phyloP scores from a whole-genome alignment of 2,113 vertebrate genomes.

The Prionailurus viverrinus region DNA sequence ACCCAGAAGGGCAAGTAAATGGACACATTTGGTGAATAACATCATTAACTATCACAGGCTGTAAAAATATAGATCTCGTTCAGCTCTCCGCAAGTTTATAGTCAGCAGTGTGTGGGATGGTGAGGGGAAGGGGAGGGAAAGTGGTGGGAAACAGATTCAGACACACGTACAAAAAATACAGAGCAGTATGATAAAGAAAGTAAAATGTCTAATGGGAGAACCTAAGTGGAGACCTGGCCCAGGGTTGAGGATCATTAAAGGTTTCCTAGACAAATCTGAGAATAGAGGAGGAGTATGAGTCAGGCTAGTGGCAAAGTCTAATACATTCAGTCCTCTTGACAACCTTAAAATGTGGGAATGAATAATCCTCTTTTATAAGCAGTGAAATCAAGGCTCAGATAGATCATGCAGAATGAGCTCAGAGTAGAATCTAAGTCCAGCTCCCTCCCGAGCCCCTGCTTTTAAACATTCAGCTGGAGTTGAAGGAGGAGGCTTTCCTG shows the following conservation, averaged over 20 bases:
- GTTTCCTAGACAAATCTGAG: not conserved
- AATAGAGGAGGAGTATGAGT: not conserved
- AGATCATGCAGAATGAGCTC: not conserved
- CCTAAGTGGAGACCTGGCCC: not conserved
- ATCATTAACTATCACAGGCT: not conserved
- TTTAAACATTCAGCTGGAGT: not conserved
- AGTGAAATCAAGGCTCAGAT: not conserved
- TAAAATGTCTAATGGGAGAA: not conserved
- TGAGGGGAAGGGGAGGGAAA: not conserved
- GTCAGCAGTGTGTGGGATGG: not conserved
- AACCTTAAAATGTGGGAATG: not conserved
- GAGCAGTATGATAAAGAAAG: not conserved
- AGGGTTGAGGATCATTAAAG: not conserved
- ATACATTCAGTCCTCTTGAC: not conserved
- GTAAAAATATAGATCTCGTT: not conserved
- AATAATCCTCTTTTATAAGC: not conserved
- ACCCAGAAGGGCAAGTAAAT: not conserved
- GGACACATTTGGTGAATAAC: not conserved
- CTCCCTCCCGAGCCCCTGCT: not conserved
- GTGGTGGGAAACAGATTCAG: not conserved
- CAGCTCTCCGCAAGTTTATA: not conserved
- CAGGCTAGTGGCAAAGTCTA: not conserved
- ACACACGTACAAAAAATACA: not conserved
- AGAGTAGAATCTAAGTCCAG: not conserved
- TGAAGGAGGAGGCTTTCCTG: not conserved